Percentiles rank a stretch among this genome's conserved stretches.
phyloP scores from a whole-genome alignment of 37 sponge, comb jelly and placozoan genomes.

The Beroe ovata region DNA sequence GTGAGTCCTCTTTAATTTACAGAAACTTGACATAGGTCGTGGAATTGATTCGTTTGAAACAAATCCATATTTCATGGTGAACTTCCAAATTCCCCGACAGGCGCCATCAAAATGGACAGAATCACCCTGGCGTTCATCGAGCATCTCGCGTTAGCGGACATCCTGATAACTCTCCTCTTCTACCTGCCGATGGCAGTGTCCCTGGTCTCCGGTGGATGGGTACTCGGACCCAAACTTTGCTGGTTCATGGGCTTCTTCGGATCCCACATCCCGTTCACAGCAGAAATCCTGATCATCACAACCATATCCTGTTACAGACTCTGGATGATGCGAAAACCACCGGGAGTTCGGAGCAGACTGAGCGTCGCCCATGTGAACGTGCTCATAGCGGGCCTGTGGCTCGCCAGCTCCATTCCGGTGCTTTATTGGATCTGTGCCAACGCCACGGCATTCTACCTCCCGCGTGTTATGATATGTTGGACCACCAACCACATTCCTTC shows the following conservation, averaged over 20 bases:
- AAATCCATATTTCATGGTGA: too few species aligned
- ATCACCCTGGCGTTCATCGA: constrained; percentile 38
- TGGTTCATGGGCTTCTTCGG: constrained; percentile 66
- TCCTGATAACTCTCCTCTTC: constrained; percentile 45
- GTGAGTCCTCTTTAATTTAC: too few species aligned
- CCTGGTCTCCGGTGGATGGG: constrained; percentile 3
- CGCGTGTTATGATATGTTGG: constrained; percentile 27
- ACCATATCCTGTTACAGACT: constrained; percentile 32
- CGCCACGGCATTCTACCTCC: background rate
- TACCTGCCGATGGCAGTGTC: constrained; percentile 31
- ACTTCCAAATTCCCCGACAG: background rate
- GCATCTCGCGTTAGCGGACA: constrained; percentile 42
- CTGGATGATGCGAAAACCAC: constrained; percentile 18
- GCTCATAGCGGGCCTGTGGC: background rate
- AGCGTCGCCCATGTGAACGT: constrained; percentile 5
- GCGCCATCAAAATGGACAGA: constrained; percentile 37
- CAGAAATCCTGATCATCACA: constrained; percentile 37
- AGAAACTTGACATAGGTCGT: too few species aligned
- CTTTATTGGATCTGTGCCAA: constrained; percentile 9
- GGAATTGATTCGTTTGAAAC: too few species aligned
- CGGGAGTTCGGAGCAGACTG: background rate
- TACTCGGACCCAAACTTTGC: background rate
- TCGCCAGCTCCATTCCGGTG: constrained; percentile 2
- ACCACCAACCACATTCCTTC: constrained; percentile 20
- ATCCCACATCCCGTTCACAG: constrained; percentile 53